Conservation (phyloP, 2,113 vertebrate species). For the Hippoglossus stenolepis region DNA sequence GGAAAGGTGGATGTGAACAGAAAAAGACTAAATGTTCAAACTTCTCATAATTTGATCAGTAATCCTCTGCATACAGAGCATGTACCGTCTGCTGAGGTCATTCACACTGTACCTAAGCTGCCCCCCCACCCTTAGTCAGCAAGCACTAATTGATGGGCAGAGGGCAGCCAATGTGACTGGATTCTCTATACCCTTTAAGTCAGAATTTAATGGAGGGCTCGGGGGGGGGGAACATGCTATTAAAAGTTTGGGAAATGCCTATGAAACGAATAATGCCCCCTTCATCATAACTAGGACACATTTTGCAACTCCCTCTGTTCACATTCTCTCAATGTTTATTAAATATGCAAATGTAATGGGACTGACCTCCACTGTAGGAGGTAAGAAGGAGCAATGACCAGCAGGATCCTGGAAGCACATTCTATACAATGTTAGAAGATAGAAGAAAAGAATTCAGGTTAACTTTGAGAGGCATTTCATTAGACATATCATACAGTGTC, state of each 20-base stretch:
- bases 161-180: conserved; percentile 60
- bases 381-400: conserved; percentile 11
- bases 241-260: conserved; percentile 40
- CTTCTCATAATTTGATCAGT: no score
- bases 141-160: conserved; percentile 5
- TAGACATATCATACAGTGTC: no score
- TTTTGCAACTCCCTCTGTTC: conserved; percentile 35
- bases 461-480: no score
- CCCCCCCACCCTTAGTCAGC: no score
- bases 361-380: conserved; percentile 5
- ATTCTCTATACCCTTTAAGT: conserved; percentile 22
- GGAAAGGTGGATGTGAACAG: no score
- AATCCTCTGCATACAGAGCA: no score
- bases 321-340: conserved; percentile 34
- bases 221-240: conserved; percentile 24
- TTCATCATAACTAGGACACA: conserved; percentile 32
- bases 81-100: no score
- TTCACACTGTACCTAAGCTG: no score
- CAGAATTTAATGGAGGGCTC: conserved; percentile 11
- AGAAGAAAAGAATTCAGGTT: no score
- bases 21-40: no score
- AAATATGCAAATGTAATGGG: conserved; percentile 48
- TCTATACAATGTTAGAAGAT: no score
- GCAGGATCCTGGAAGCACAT: background rate
- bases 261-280: conserved; percentile 30